These are phyloP conservation scores for Trissolcus basalis DNA, from an alignment of 1,140 invertebrate genomes.

Conservation along the genomic window DNA sequence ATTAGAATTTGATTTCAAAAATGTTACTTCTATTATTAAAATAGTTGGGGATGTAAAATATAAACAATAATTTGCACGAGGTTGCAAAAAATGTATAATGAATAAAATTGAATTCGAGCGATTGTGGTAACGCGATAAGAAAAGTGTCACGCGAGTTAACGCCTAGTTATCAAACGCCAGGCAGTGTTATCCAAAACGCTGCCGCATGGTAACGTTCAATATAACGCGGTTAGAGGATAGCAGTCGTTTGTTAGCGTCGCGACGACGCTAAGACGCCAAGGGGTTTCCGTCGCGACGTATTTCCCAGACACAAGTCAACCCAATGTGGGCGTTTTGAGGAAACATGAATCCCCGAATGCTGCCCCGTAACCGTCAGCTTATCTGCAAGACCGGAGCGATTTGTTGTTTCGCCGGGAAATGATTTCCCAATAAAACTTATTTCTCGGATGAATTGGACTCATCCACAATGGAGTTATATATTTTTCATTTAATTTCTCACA, in stretches of 20 bases:
- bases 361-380: constrained; percentile 25
- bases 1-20: too few relatives aligned
- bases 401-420: constrained; percentile 19
- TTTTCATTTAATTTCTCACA: too few relatives aligned
- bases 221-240: constrained; percentile 45
- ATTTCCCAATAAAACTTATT: constrained; percentile 16
- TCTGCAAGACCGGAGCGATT: constrained; percentile 14
- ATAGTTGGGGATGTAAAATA: too few relatives aligned
- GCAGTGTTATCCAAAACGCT: constrained; percentile 33
- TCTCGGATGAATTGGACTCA: background rate
- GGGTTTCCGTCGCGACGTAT: constrained; percentile 65
- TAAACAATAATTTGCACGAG: too few relatives aligned
- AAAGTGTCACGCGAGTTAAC: constrained; percentile 12
- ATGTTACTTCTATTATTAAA: too few relatives aligned
- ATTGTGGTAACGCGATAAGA: background rate
- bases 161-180: constrained; percentile 31
- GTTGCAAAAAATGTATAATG: too few relatives aligned
- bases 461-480: too few relatives aligned
- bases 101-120: too few relatives aligned
- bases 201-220: constrained; percentile 43
- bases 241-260: constrained; percentile 65
- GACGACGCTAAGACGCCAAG: constrained; percentile 61
- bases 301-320: constrained; percentile 56
- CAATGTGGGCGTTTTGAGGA: constrained; percentile 10
- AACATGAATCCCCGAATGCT: constrained; percentile 8